Evolutionary conservation across 2,888 invertebrate species (phyloP).

Genomic region (Macaria liturata): DNA sequence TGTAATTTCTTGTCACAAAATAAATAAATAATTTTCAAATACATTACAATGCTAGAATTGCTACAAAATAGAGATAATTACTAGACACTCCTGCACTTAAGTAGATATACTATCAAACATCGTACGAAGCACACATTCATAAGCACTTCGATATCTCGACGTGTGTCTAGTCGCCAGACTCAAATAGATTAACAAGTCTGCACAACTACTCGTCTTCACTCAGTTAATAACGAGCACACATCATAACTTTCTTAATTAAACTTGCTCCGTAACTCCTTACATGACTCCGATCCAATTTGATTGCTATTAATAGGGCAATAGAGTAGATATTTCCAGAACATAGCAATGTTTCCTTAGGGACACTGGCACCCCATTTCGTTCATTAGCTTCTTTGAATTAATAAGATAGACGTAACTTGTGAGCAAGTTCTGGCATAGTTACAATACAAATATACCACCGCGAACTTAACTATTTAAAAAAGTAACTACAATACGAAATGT

Average conservation of each 20-base stretch:
- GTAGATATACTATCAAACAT: too few relatives aligned
- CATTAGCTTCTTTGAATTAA: conserved; percentile 33
- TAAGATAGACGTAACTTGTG: conserved; percentile 11
- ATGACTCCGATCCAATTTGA: conserved; percentile 21
- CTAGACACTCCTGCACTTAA: too few relatives aligned
- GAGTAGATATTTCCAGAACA: conserved; percentile 26
- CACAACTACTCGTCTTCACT: conserved; percentile 28
- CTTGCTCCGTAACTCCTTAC: conserved; percentile 27
- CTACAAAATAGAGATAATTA: too few relatives aligned
- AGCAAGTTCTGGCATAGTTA: too few relatives aligned
- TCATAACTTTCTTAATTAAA: conserved; percentile 46
- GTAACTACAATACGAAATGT: too few relatives aligned
- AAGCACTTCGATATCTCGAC: conserved; percentile 13
- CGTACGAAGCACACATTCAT: neutral
- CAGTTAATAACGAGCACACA: conserved; percentile 35
- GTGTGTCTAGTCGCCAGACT: conserved; percentile 16
- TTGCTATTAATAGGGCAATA: conserved; percentile 29
- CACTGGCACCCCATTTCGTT: conserved; percentile 41
- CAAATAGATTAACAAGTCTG: conserved; percentile 30
- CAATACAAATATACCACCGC: too few relatives aligned
- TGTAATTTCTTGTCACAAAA: too few relatives aligned
- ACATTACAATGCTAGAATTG: too few relatives aligned
- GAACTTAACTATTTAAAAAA: neutral
- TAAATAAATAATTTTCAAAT: too few relatives aligned
- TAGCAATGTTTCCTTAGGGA: conserved; percentile 39